phyloP scores from a whole-genome alignment of 2,888 invertebrate species.

The Amblyjoppa fuscipennis region DNA sequence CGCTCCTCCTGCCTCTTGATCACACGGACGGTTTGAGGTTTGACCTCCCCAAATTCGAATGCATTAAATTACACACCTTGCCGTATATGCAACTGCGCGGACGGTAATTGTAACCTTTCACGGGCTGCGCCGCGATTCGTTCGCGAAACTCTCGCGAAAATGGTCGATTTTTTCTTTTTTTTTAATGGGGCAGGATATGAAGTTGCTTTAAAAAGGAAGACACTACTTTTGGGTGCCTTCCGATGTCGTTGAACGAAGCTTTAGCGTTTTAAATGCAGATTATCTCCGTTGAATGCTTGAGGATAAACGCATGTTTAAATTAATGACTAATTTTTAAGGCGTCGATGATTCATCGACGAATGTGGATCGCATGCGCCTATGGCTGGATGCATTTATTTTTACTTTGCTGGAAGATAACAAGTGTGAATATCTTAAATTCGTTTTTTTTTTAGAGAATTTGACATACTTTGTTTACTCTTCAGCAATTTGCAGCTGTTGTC shows the following conservation, averaged over 20 bases:
- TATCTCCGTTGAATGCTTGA: background rate
- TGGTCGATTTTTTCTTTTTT: background rate
- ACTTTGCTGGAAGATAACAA: background rate
- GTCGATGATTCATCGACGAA: background rate
- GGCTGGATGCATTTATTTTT: background rate
- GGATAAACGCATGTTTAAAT: background rate
- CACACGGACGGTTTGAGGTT: constrained; percentile 55
- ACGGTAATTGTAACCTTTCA: constrained; percentile 73
- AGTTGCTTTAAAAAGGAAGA: background rate
- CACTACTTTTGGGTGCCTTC: background rate
- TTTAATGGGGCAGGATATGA: background rate
- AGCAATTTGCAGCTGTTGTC: no score
- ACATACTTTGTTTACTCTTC: background rate
- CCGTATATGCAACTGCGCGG: constrained; percentile 49
- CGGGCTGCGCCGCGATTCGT: constrained; percentile 11
- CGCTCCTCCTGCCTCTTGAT: constrained; percentile 23
- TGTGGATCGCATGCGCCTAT: background rate
- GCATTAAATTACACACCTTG: constrained; percentile 69
- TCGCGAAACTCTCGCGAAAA: constrained; percentile 15
- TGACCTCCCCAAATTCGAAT: constrained; percentile 66
- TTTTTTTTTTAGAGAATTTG: background rate
- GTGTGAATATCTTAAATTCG: background rate
- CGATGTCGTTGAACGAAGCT: background rate
- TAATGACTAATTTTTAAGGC: background rate
- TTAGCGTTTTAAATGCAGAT: background rate